Base-by-base conservation (phyloP, 2,113 vertebrate genomes). In the Actenoides lindsayi region DNA sequence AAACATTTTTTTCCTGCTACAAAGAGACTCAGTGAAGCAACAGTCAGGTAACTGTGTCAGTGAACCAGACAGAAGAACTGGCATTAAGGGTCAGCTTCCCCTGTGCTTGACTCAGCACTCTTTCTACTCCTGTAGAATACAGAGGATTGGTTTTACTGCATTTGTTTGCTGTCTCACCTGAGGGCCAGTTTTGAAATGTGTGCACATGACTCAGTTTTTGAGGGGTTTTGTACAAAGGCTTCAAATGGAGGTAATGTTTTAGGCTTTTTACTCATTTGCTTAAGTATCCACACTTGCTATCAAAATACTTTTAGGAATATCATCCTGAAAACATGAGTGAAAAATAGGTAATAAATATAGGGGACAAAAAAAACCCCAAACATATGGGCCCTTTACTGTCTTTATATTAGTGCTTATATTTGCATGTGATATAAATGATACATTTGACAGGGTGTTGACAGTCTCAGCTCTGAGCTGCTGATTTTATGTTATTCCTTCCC, bases 371-470 rank as follows among this genome's bases (percentile, higher is more conserved):
- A 57, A 64, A 15, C 3, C 3, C 21, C 4, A 76, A 83, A 79
- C 94, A 95, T 94, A 95, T 83, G 84, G 93, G 13, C 44, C 18
- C 19, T 73, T 73, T 89, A 89, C 53, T 89, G 35, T 87, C 87
- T 95, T 95, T 91, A 87, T 91, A 93, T 94, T 91, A 93, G 28
- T 94, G 54, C 44, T 91, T 93, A 78, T 85, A 60, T 88, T 96
- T 14, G 0, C 63, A 65, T 89, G 28, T 31, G 62, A 57, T 89
- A 83, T 62, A 95, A 77, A 63, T 77, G 57, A 91, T 94, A 69
- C 12, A 30, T 95, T 80, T 95, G 95, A 95, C 93, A 95, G 42
- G 70, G 91, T 3, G 94, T 73, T 95, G 91, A 95, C 91, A 96
- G 92, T 63, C 50, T 93, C n/a, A 76, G 44, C 68, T 91, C 57